phyloP scores from a whole-genome alignment of 2,797 vertebrate species.

The Borostomias antarcticus region DNA sequence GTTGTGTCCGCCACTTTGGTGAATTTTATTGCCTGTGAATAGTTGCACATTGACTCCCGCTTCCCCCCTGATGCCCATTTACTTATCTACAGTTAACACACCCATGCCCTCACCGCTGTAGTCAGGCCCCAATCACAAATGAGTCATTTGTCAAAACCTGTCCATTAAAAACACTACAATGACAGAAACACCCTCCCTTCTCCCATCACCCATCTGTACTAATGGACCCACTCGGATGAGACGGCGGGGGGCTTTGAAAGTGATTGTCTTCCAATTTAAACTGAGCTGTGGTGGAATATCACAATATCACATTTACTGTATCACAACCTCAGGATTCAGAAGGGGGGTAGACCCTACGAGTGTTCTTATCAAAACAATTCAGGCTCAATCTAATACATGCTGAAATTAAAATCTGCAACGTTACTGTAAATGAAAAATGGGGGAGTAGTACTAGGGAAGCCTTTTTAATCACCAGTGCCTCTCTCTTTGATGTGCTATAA shows the following conservation, averaged over 20 bases:
- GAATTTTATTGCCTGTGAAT: background rate
- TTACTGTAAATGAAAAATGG: background rate
- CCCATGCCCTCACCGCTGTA: conserved; percentile 23
- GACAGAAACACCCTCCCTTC: background rate
- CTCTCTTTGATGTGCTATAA: background rate
- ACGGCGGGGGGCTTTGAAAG: background rate
- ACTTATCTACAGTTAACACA: conserved; percentile 34
- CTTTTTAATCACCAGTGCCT: background rate
- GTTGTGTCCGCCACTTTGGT: background rate
- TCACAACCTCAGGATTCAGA: conserved; percentile 5
- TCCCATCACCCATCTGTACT: background rate
- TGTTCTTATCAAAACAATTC: conserved; percentile 1
- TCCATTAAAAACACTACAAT: conserved; percentile 9
- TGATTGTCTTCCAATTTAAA: conserved; percentile 12
- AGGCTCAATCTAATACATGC: background rate
- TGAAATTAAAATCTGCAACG: background rate
- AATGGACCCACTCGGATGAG: background rate
- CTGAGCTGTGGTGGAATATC: conserved; percentile 5
- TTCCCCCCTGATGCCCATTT: background rate
- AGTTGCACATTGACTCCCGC: background rate
- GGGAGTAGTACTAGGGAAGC: background rate
- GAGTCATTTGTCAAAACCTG: conserved; percentile 27
- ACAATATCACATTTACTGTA: conserved; percentile 22
- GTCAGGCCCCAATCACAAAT: conserved; percentile 24
- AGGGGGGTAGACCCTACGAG: too few species aligned